phyloP scores from a whole-genome alignment of 1,140 invertebrate genomes.

The Thalassaphorura encarpata region DNA sequence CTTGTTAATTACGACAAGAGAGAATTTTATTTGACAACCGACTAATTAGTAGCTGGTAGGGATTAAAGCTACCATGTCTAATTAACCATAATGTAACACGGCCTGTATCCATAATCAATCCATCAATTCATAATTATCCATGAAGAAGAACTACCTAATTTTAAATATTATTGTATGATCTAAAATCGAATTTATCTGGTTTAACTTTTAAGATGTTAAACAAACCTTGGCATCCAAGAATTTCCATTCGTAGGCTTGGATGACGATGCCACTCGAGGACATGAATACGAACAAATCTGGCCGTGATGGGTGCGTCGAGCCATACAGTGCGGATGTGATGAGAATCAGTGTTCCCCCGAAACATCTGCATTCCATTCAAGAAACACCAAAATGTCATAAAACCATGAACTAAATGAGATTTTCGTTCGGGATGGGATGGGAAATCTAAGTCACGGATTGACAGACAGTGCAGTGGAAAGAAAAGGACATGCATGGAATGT shows the following conservation, averaged over 20 bases:
- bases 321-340: slow-evolving; percentile 41
- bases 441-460: background rate
- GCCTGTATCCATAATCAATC: too few species aligned
- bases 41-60: too few species aligned
- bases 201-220: too few species aligned
- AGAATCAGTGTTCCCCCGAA: slow-evolving; percentile 45
- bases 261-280: slow-evolving; percentile 44
- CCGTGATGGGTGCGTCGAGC: slow-evolving; percentile 43
- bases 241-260: slow-evolving; percentile 47
- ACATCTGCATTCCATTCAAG: slow-evolving; percentile 36
- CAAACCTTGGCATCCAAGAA: slow-evolving; percentile 51
- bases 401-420: background rate
- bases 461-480: background rate
- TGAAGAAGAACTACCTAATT: too few species aligned
- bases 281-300: slow-evolving; percentile 47
- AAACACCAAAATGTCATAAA: background rate
- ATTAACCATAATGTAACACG: too few species aligned
- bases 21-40: too few species aligned
- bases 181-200: too few species aligned
- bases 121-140: too few species aligned
- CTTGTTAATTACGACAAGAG: too few species aligned
- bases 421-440: background rate
- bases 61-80: too few species aligned
- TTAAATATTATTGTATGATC: too few species aligned
- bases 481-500: background rate